phyloP scores from a whole-genome alignment of 2,888 invertebrate species.

The Hecatera dysodea region DNA sequence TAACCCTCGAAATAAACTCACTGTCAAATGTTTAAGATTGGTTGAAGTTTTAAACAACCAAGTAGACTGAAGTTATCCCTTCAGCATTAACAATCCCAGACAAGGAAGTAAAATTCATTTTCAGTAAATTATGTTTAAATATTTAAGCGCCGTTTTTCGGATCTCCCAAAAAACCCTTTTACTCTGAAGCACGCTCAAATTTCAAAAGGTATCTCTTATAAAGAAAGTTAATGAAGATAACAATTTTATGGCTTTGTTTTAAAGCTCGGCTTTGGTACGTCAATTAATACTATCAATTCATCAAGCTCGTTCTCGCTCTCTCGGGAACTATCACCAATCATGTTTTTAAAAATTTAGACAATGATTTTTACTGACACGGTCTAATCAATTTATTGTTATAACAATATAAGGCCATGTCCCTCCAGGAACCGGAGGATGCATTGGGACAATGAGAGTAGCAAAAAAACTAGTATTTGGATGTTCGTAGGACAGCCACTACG shows the following conservation, averaged over 20 bases:
- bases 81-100: background rate
- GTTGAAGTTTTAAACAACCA: too few species aligned
- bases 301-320: background rate
- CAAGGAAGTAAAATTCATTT: background rate
- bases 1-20: too few species aligned
- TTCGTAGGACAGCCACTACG: too few species aligned
- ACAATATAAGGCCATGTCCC: too few species aligned
- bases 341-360: background rate
- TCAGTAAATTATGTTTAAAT: conserved; percentile 20
- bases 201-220: conserved; percentile 39
- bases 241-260: conserved; percentile 20
- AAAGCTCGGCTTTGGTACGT: conserved; percentile 16
- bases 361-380: too few species aligned
- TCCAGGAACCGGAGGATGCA: too few species aligned
- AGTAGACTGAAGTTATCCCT: too few species aligned
- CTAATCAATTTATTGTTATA: too few species aligned
- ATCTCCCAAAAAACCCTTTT: conserved; percentile 11
- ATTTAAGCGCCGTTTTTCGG: conserved; percentile 8
- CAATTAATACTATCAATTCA: conserved; percentile 16
- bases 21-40: too few species aligned
- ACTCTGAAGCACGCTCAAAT: conserved; percentile 23
- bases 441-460: too few species aligned
- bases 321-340: background rate
- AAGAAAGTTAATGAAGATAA: conserved; percentile 31
- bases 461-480: too few species aligned